phyloP scores from a whole-genome alignment of 2,888 invertebrate species.

The Rambutsinella grinnellia region DNA sequence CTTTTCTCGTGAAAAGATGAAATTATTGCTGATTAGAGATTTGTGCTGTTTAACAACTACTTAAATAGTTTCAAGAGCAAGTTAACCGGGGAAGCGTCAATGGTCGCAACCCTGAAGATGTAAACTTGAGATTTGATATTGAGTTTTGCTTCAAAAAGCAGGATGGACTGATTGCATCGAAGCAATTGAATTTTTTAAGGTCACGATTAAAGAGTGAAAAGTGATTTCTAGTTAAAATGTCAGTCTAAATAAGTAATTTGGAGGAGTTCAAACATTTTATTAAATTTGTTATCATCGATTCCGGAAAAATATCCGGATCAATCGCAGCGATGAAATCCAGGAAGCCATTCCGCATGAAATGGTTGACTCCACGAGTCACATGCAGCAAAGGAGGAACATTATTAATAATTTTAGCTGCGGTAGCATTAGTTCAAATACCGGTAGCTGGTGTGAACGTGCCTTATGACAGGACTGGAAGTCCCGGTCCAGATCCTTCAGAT shows the following conservation, averaged over 20 bases:
- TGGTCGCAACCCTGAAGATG: slow-evolving; percentile 7
- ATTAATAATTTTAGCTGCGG: slow-evolving; percentile 16
- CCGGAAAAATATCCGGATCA: background rate
- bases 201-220: background rate
- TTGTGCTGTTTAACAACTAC: too few relatives aligned
- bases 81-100: too few relatives aligned
- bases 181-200: background rate
- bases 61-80: too few relatives aligned
- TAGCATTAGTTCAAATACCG: slow-evolving; percentile 39
- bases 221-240: background rate
- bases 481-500: slow-evolving; percentile 46
- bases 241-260: background rate
- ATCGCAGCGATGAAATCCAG: slow-evolving; percentile 13
- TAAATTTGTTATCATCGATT: background rate
- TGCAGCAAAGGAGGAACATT: background rate
- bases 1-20: too few relatives aligned
- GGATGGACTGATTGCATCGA: background rate
- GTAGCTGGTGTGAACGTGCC: slow-evolving; percentile 40
- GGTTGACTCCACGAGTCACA: background rate
- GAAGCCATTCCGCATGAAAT: slow-evolving; percentile 35
- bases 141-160: background rate
- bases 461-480: slow-evolving; percentile 14
- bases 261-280: background rate
- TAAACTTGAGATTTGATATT: slow-evolving; percentile 2
- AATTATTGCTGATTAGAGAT: too few relatives aligned